Evolutionary conservation across 2,797 vertebrate species (phyloP).

Genomic region (Gorsachius magnificus): DNA sequence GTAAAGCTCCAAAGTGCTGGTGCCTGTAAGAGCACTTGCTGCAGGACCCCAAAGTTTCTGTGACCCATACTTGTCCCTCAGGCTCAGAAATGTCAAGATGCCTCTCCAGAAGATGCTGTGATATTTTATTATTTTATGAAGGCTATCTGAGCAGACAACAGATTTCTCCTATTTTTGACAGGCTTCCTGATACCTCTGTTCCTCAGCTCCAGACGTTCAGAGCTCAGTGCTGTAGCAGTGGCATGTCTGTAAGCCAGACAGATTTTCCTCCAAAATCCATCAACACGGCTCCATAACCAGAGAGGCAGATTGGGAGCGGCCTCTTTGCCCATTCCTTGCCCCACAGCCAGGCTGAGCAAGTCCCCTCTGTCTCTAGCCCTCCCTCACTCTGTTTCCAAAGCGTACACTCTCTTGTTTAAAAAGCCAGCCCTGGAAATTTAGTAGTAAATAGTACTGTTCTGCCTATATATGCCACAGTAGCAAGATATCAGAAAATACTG

Average conservation of each 20-base stretch:
- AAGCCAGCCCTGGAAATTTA: not conserved
- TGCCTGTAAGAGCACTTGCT: not conserved
- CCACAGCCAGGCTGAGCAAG: not conserved
- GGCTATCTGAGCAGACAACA: accelerated
- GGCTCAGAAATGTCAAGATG: not conserved
- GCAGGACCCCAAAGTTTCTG: not conserved
- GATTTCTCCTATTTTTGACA: not conserved
- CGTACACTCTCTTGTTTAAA: not conserved
- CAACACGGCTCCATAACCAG: accelerated
- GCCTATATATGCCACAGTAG: not conserved
- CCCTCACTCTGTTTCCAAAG: not conserved
- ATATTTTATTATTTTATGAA: not conserved
- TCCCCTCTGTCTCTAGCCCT: not conserved
- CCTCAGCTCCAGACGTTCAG: not conserved
- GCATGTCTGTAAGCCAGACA: not conserved
- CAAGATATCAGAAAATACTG: not conserved
- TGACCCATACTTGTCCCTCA: not conserved
- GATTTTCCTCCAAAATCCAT: not conserved
- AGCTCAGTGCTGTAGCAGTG: not conserved
- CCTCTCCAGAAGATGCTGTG: not conserved
- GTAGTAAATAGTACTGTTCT: not conserved
- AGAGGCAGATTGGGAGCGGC: not conserved
- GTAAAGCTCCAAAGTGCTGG: not conserved
- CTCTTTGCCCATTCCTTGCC: not conserved
- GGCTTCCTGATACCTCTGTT: not conserved